A percentile compares a stretch with the other conserved stretches of the same genome.
Evolutionary conservation across 1,140 invertebrate species (phyloP).

Genomic region (Tetramorium alpestre): DNA sequence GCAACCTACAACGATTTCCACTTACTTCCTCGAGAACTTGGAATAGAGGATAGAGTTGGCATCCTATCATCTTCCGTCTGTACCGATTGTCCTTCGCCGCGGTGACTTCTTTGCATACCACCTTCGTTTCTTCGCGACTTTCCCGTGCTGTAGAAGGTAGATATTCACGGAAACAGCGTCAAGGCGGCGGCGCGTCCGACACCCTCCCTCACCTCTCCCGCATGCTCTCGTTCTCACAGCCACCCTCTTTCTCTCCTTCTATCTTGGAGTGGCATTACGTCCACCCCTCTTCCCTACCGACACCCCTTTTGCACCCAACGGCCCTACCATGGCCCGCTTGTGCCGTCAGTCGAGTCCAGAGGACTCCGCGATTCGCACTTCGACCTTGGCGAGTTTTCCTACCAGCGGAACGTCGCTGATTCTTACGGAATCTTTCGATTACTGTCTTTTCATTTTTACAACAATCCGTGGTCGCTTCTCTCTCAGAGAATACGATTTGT

Average conservation of each 20-base stretch:
- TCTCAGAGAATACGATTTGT: background rate
- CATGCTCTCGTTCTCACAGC: conserved; percentile 14
- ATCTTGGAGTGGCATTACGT: conserved; percentile 53
- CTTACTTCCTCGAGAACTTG: conserved; percentile 71
- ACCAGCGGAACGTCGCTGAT: background rate
- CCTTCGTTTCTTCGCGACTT: conserved; percentile 36
- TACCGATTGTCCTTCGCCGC: background rate
- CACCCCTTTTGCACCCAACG: conserved; percentile 64
- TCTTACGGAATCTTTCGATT: background rate
- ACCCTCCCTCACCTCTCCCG: background rate
- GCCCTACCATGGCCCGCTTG: conserved; percentile 53
- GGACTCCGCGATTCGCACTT: conserved; percentile 76
- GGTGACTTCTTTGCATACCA: conserved; percentile 48
- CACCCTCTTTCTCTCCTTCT: conserved; percentile 53
- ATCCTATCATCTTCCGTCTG: conserved; percentile 21
- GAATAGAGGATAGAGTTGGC: conserved; percentile 53
- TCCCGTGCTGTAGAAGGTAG: conserved; percentile 50
- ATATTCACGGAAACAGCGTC: conserved; percentile 68
- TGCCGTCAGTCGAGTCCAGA: conserved; percentile 76
- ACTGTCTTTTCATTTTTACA: background rate
- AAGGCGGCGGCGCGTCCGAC: conserved; percentile 75
- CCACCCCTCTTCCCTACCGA: background rate
- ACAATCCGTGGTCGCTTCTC: background rate
- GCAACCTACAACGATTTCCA: conserved; percentile 76
- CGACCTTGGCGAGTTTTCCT: conserved; percentile 47